Evolutionary conservation across 2,888 invertebrate genomes (phyloP), one percentile per base, ranked within the genome.

Genomic region (Endotricha flammealis): DNA sequence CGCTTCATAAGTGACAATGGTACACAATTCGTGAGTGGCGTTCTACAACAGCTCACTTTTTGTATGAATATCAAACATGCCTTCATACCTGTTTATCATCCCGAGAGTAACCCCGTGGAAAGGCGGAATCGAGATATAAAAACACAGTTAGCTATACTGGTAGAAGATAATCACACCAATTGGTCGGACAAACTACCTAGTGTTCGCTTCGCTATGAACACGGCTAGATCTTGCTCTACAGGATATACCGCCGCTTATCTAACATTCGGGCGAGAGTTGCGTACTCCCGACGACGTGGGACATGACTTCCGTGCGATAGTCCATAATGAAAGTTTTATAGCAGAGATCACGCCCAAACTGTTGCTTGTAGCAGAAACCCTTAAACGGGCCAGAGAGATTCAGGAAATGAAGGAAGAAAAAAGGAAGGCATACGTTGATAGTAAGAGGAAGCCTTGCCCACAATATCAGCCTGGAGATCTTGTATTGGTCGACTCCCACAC

Each of bases 1-100:
- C 32, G 54, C 7, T 35, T 67, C 0, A 41, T 59, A 4, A 50
- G 48, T 5, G 61, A 66, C 31, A 68, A 67, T 12, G 64, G 64
- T 0, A 36, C 46, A 0, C 63, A 64, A 32, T 60, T 64, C 33
- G 41, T 63, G 1, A 46, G 51, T 3, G 50, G 42, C 0, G 32
- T 61, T 2, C 60, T 64, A 56, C 64, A 64, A 17, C 42, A 61
- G 27, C 28, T 57, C 0, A 23, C 28, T 11, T 41, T 23, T 22
- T 48, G 33, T 2, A 36, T 50, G 0, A 46, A 38, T 0, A 50
- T 63, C 9, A 34, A 46, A 10, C 57, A 63, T 12, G 12, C 22
- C 0, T 41, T 53, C 7, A 57, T 46, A 1, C 53, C 61, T 0
- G 46, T 56, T 0, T 57, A 64, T 32, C 57, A 64, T 22, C 59